These are phyloP conservation scores for Callorhinus ursinus DNA, from an alignment of 2,113 vertebrate genomes.

Conservation along the genomic window DNA sequence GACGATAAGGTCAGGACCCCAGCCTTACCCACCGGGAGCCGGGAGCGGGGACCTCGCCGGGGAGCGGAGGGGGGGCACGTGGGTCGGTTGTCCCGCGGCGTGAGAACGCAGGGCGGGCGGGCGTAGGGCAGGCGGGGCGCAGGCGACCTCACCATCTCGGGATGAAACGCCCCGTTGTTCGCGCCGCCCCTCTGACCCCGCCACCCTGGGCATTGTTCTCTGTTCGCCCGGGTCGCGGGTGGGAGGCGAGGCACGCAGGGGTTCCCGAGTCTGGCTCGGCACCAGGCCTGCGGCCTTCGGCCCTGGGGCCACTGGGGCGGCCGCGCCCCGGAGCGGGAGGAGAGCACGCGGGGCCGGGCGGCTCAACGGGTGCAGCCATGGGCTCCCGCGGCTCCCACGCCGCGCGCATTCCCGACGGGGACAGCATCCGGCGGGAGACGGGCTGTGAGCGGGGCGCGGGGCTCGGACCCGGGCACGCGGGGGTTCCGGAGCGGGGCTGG, in stretches of 20 bases:
- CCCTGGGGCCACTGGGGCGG: background rate
- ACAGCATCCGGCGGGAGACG: conserved; percentile 63
- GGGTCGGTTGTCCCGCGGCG: background rate
- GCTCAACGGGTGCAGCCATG: conserved; percentile 28
- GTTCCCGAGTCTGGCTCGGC: conserved; percentile 14
- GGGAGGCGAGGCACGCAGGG: conserved; percentile 68
- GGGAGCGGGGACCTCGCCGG: background rate
- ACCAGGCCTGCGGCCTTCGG: conserved; percentile 53
- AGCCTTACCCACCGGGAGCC: rapidly evolving
- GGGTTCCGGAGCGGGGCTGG: background rate
- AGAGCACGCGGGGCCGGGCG: background rate
- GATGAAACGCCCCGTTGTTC: background rate
- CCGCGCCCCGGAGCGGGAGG: background rate
- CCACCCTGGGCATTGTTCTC: conserved; percentile 39
- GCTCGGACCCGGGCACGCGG: background rate
- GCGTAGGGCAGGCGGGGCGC: background rate
- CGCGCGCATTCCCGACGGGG: conserved; percentile 59
- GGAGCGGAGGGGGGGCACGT: too few relatives aligned
- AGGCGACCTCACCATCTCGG: background rate
- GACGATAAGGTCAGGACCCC: background rate
- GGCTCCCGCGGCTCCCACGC: conserved; percentile 64
- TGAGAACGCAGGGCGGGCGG: background rate
- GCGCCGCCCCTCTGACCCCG: conserved; percentile 32
- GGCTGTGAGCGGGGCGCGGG: conserved; percentile 71
- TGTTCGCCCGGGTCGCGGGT: background rate